Percentiles rank a stretch among this genome's conserved stretches.
phyloP scores from a whole-genome alignment of 2,113 vertebrate species.

The Suncus etruscus region DNA sequence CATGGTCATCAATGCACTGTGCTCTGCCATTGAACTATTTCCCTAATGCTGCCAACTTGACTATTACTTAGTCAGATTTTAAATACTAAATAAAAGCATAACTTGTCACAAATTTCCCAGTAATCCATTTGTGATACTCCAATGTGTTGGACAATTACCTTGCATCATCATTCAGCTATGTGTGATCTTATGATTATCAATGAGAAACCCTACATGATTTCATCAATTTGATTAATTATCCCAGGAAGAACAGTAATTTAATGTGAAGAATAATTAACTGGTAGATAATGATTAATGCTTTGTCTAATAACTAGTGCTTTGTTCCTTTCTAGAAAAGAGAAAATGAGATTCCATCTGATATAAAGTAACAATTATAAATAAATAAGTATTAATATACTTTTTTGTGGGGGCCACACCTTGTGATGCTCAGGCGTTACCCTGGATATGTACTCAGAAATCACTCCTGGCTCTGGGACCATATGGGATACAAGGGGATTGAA shows the following conservation, averaged over 20 bases:
- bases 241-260: constrained; percentile 37
- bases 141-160: constrained; percentile 36
- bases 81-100: neutral
- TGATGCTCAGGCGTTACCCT: too few species aligned
- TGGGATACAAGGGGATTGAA: too few species aligned
- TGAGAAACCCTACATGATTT: neutral
- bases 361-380: neutral
- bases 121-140: neutral
- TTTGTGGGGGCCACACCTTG: too few species aligned
- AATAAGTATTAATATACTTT: neutral
- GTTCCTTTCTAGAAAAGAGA: neutral
- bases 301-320: constrained; percentile 9
- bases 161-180: constrained; percentile 14
- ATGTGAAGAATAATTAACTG: constrained; percentile 59
- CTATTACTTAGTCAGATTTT: neutral
- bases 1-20: too few species aligned
- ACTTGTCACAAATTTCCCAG: constrained; percentile 3
- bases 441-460: too few species aligned
- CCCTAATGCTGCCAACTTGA: neutral
- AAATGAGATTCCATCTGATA: neutral
- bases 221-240: constrained; percentile 29
- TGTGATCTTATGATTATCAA: constrained; percentile 56
- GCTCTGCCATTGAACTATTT: too few species aligned
- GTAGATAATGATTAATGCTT: constrained; percentile 50
- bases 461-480: too few species aligned